Evolutionary conservation across 2,113 vertebrate genomes (phyloP).

Genomic region (Poecile atricapillus): DNA sequence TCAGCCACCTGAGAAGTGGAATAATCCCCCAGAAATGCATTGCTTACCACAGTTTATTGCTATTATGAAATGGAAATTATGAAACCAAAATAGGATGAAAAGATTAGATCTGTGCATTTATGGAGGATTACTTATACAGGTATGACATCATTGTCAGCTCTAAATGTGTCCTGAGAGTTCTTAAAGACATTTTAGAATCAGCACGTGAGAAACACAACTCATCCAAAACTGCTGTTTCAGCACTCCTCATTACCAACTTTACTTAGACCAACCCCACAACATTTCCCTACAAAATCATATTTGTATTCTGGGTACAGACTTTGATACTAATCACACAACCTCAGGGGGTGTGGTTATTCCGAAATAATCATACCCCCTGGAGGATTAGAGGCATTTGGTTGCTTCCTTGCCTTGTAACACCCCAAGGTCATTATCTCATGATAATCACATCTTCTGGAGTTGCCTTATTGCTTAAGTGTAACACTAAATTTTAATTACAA

Average conservation of each 20-base stretch:
- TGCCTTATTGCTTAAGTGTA: constrained; percentile 80
- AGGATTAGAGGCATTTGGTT: constrained; percentile 76
- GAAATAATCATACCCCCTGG: constrained; percentile 72
- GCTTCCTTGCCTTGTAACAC: constrained; percentile 73
- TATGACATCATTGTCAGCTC: constrained; percentile 76
- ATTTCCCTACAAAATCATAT: constrained; percentile 61
- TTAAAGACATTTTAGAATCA: constrained; percentile 69
- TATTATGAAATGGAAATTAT: constrained; percentile 74
- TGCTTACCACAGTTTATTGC: constrained; percentile 71
- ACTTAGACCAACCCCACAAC: constrained; percentile 44
- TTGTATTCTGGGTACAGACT: constrained; percentile 60
- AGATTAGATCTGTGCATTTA: constrained; percentile 73
- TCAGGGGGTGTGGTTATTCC: constrained; percentile 60
- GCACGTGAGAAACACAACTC: constrained; percentile 60
- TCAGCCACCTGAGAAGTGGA: constrained; percentile 72
- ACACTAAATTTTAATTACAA: constrained; percentile 85
- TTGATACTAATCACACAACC: constrained; percentile 59
- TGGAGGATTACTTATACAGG: constrained; percentile 71
- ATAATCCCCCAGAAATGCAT: constrained; percentile 67
- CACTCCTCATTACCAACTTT: constrained; percentile 53
- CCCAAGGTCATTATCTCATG: constrained; percentile 82
- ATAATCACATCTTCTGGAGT: constrained; percentile 82
- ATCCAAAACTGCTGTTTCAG: constrained; percentile 66
- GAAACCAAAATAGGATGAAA: constrained; percentile 72
- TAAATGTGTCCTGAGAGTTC: constrained; percentile 73